These are phyloP conservation scores for Oxystoma pomonae DNA, from an alignment of 2,888 invertebrate species.

Conservation along the genomic window DNA sequence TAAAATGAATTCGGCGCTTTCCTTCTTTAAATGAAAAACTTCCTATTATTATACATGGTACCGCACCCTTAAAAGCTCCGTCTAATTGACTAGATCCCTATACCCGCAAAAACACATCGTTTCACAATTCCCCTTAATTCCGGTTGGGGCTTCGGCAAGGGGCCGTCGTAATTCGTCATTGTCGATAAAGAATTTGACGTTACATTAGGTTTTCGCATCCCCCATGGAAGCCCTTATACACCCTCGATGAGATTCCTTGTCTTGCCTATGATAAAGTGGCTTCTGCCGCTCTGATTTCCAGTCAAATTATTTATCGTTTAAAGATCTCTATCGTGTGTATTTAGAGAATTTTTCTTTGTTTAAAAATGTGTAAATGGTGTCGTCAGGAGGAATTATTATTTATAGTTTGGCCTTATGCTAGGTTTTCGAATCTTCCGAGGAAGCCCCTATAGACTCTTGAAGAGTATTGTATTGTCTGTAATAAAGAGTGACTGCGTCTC, in stretches of 20 bases:
- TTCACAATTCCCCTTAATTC: not conserved
- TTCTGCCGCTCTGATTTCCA: not conserved
- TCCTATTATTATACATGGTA: too few relatives aligned
- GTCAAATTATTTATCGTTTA: not conserved
- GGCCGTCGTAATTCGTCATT: not conserved
- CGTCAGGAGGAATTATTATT: too few relatives aligned
- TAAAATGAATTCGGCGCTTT: too few relatives aligned
- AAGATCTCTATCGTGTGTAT: too few relatives aligned
- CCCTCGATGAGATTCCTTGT: not conserved
- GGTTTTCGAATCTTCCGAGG: too few relatives aligned
- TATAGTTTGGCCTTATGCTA: too few relatives aligned
- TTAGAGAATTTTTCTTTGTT: too few relatives aligned
- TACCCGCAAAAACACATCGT: not conserved
- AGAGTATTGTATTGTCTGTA: too few relatives aligned
- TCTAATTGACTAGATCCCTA: not conserved
- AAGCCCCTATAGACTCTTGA: too few relatives aligned
- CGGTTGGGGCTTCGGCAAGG: not conserved
- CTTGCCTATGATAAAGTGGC: not conserved
- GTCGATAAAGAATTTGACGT: not conserved
- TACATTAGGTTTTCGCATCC: not conserved
- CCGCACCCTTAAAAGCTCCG: not conserved
- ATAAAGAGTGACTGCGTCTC: too few relatives aligned
- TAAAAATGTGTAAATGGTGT: too few relatives aligned
- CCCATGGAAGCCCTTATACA: not conserved
- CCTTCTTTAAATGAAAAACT: too few relatives aligned